These are phyloP conservation scores for Sebastolobus alascanus DNA, from an alignment of 2,797 vertebrate genomes.

Conservation along the genomic window DNA sequence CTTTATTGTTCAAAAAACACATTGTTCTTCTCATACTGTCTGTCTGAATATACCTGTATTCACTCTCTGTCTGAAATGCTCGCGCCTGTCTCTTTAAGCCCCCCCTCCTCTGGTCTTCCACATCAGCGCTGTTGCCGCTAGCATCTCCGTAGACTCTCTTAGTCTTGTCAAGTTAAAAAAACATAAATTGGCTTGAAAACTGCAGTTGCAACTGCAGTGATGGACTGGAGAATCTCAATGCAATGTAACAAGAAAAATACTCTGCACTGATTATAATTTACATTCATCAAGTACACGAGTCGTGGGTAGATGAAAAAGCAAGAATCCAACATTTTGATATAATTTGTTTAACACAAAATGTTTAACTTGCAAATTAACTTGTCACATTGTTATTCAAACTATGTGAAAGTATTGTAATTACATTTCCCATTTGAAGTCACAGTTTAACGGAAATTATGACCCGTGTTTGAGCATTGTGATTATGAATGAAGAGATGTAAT, in stretches of 20 bases:
- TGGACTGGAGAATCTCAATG: not conserved
- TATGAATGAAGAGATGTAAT: conserved; percentile 5
- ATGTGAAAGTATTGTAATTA: not conserved
- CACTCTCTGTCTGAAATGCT: not conserved
- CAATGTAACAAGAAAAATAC: not conserved
- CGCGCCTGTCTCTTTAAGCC: not conserved
- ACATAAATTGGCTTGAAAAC: not conserved
- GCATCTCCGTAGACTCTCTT: no score
- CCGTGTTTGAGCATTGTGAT: conserved; percentile 5
- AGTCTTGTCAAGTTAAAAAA: not conserved
- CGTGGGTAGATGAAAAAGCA: not conserved
- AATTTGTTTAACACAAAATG: not conserved
- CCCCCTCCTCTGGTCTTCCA: no score
- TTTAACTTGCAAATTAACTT: conserved; percentile 15
- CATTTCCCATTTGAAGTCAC: conserved; percentile 15
- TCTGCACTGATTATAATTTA: not conserved
- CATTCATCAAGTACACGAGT: not conserved
- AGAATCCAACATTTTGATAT: not conserved
- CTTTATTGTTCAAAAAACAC: not conserved
- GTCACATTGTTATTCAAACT: conserved; percentile 16
- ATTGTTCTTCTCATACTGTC: not conserved
- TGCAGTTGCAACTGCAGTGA: not conserved
- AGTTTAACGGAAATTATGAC: conserved; percentile 11
- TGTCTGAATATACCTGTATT: not conserved
- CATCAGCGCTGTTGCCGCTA: no score